Evolutionary conservation across 2,113 vertebrate species (phyloP).

Genomic region (Seriola aureovittata): DNA sequence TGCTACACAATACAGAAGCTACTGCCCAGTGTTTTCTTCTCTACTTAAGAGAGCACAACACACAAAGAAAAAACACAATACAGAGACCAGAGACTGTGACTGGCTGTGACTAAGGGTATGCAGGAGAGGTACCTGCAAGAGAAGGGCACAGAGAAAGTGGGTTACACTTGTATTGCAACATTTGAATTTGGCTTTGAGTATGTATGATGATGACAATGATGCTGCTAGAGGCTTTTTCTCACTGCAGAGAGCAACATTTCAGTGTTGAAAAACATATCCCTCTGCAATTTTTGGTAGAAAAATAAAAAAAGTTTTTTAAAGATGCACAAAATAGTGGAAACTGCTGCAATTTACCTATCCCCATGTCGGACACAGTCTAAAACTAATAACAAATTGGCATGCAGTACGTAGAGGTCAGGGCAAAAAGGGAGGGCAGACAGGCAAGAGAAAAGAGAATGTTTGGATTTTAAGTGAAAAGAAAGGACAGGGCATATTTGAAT

Average conservation of each 20-base stretch:
- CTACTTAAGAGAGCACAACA: not conserved
- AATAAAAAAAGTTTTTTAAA: slow-evolving; percentile 24
- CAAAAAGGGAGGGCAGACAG: slow-evolving; percentile 2
- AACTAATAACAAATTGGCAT: slow-evolving; percentile 47
- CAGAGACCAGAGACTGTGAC: not conserved
- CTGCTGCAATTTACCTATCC: slow-evolving; percentile 36
- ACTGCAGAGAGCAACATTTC: slow-evolving; percentile 9
- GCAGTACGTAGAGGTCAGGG: slow-evolving; percentile 22
- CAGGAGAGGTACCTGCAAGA: slow-evolving; percentile 9
- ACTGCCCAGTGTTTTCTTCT: slow-evolving; percentile 32
- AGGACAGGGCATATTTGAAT: slow-evolving; percentile 9
- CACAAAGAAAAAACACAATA: slow-evolving; percentile 1
- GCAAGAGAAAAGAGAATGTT: not conserved
- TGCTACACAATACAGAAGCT: slow-evolving; percentile 22
- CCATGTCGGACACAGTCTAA: slow-evolving; percentile 26
- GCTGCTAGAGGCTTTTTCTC: slow-evolving; percentile 34
- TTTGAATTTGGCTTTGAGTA: slow-evolving; percentile 40
- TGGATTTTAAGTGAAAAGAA: slow-evolving; percentile 25
- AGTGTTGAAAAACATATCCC: slow-evolving; percentile 1
- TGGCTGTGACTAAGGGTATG: not conserved
- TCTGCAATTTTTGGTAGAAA: slow-evolving; percentile 15
- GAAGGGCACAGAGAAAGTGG: not conserved
- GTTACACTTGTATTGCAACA: slow-evolving; percentile 49
- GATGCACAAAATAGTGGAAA: slow-evolving; percentile 34
- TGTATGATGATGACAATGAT: slow-evolving; percentile 33